Evolutionary conservation across 2,113 vertebrate species (phyloP).

Genomic region (Anolis carolinensis): DNA sequence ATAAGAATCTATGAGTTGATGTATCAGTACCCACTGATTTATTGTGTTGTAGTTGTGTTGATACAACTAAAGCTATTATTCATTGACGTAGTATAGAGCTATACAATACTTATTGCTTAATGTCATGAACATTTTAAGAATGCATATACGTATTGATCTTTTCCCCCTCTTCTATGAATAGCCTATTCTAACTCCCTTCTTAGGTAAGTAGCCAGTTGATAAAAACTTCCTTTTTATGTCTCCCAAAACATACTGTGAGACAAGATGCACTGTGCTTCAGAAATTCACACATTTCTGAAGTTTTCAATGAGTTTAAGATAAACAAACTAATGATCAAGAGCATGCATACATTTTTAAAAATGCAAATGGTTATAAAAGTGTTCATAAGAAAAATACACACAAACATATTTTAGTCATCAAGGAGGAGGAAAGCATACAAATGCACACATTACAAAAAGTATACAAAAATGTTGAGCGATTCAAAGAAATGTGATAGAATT

Average conservation of each 20-base stretch:
- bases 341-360: neutral
- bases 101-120: constrained; percentile 1
- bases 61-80: neutral
- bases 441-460: no score
- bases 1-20: constrained; percentile 13
- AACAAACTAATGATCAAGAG: neutral
- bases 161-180: neutral
- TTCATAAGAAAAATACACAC: no score
- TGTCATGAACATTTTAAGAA: neutral
- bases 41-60: neutral
- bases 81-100: neutral
- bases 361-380: neutral
- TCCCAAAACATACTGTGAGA: neutral
- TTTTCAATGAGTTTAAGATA: neutral
- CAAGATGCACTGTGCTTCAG: neutral
- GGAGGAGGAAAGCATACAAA: no score
- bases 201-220: neutral
- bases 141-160: neutral
- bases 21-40: constrained; percentile 11
- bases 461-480: no score
- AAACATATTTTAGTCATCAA: no score
- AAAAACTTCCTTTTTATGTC: neutral
- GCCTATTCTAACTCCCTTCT: neutral
- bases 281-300: neutral
- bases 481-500: no score